Evolutionary conservation across 2,888 invertebrate species (phyloP), one percentile per base, ranked within the genome.

Genomic region (Xestoiulus laeticollis): DNA sequence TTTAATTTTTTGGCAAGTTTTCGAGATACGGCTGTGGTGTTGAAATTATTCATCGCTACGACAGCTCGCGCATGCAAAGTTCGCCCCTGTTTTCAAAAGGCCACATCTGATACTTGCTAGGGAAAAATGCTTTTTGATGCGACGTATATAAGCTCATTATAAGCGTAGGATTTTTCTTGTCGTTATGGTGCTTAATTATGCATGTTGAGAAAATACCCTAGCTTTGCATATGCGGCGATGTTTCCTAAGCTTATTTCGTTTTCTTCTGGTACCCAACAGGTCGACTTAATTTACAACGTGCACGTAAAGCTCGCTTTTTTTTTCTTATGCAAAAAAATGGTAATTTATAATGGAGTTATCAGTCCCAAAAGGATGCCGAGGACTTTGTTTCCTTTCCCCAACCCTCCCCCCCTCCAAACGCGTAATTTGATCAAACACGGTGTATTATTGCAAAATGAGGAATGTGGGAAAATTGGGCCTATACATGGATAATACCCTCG

Each of bases 281-380:
- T 19, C 48, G 0, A 0, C 19, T 14, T 14, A 8, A 16, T 48
- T 48, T 48, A 5, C 48, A 19, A 48, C n/a, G n/a, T n/a, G n/a
- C n/a, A n/a, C n/a, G n/a, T n/a, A n/a, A n/a, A n/a, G n/a, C 2
- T 38, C 38, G 38, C 6, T 53, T 6, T 38, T 53, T 53, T 16
- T 53, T 19, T 68, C 68, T 26, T 26, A 19, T 5, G 68, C 10
- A 19, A 22, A 59, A 68, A 68, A 68, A 68, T 68, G 68, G 22
- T 68, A 68, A 68, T 68, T 68, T 68, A 10, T 68, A 68, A 68
- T 68, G 68, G 68, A 68, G 68, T 68, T 68, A 59, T 68, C 68
- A 22, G 68, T 22, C 68, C 68, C 68, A 10, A 22, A 68, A 68
- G 68, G 10, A 4, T 6, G 68, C 68, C 68, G 68, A 22, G 26